A percentile compares a stretch with the other conserved stretches of the same genome.
phyloP scores from a whole-genome alignment of 2,888 invertebrate genomes.

The Napeogenes sylphis region DNA sequence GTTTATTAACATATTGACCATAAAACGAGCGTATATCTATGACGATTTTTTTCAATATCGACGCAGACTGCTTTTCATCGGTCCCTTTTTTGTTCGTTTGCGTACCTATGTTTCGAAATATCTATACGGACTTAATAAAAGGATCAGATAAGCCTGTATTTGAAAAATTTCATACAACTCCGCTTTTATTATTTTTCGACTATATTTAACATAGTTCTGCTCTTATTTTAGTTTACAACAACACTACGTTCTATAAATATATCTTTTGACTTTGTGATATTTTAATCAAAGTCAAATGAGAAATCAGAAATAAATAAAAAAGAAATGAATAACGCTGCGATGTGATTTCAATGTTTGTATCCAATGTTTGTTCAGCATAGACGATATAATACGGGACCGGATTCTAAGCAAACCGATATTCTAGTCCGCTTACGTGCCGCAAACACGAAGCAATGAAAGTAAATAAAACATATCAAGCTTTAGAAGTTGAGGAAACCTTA shows the following conservation, averaged over 20 bases:
- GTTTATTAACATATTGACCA: constrained; percentile 72
- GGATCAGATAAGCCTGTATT: constrained; percentile 10
- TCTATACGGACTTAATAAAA: constrained; percentile 14
- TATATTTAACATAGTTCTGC: neutral
- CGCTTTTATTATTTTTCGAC: neutral
- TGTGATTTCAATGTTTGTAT: constrained; percentile 63
- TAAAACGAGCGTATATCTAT: constrained; percentile 60
- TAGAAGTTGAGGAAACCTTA: constrained; percentile 22
- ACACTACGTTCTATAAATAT: too few relatives aligned
- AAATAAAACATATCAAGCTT: constrained; percentile 40
- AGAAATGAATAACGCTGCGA: constrained; percentile 53
- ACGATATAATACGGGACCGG: constrained; percentile 47
- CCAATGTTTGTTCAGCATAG: constrained; percentile 59
- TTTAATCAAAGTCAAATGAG: neutral
- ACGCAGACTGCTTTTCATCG: constrained; percentile 57
- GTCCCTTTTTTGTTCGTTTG: constrained; percentile 45
- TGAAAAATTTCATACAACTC: neutral
- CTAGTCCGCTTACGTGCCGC: constrained; percentile 35
- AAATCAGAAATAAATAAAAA: constrained; percentile 38
- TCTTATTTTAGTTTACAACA: too few relatives aligned
- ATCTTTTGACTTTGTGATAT: too few relatives aligned
- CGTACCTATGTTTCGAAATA: constrained; percentile 25
- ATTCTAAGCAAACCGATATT: constrained; percentile 35
- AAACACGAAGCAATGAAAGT: constrained; percentile 46
- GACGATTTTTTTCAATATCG: constrained; percentile 61